phyloP scores from a whole-genome alignment of 2,113 vertebrate genomes.

The Pica pica region DNA sequence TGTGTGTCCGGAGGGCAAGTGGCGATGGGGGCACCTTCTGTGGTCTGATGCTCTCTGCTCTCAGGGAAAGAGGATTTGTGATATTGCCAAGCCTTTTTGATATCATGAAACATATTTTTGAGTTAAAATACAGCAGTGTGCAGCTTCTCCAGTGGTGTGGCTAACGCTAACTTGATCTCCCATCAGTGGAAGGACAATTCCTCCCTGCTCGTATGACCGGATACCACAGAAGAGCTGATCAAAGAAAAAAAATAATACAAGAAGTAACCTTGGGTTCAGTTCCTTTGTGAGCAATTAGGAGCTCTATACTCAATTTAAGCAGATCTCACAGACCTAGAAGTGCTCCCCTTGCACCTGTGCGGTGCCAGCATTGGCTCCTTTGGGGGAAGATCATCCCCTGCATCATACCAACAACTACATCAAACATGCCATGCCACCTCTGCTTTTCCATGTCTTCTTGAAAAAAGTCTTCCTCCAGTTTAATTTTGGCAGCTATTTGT shows the following conservation, averaged over 20 bases:
- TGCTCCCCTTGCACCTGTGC: rapidly evolving
- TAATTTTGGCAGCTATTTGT: background rate
- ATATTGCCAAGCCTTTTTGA: background rate
- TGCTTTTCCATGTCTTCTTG: background rate
- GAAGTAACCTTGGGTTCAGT: background rate
- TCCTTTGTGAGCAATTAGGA: background rate
- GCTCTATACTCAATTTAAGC: background rate
- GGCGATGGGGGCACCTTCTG: rapidly evolving
- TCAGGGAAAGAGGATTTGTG: background rate
- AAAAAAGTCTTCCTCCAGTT: background rate
- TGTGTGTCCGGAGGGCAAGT: rapidly evolving
- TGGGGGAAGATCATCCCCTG: background rate
- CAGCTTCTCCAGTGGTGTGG: background rate
- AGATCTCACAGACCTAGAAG: background rate
- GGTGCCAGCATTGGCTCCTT: rapidly evolving
- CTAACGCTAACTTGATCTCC: rapidly evolving
- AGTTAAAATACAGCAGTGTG: background rate
- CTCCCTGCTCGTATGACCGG: too few species aligned
- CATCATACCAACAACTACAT: background rate
- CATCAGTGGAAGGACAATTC: too few species aligned
- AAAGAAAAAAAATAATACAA: background rate
- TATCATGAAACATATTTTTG: background rate
- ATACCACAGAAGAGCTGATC: background rate
- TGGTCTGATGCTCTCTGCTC: too few species aligned
- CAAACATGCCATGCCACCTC: background rate